These are phyloP conservation scores for Xiphophorus couchianus DNA, from an alignment of 2,113 vertebrate species.

Conservation along the genomic window DNA sequence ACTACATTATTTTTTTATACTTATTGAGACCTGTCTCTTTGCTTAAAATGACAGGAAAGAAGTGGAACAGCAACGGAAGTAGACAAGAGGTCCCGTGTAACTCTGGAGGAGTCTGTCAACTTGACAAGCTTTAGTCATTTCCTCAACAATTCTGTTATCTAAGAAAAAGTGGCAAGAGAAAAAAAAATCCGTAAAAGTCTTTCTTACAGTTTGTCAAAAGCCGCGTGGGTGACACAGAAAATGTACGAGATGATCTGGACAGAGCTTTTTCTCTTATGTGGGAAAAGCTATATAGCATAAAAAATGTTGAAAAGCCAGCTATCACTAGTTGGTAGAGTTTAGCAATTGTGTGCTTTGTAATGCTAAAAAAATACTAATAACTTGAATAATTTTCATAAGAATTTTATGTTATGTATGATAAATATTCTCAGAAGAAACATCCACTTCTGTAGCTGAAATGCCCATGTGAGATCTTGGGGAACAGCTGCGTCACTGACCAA, in stretches of 20 bases:
- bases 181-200: no score
- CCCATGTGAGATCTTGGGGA: neutral
- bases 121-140: no score
- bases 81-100: no score
- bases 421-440: neutral
- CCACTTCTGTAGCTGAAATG: neutral
- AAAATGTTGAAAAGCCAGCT: neutral
- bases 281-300: neutral
- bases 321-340: neutral
- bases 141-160: no score
- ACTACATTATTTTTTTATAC: neutral
- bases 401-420: neutral
- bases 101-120: no score
- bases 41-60: neutral
- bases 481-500: neutral
- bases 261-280: no score
- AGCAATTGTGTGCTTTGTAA: neutral
- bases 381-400: neutral
- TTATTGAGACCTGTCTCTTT: neutral
- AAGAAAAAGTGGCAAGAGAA: no score
- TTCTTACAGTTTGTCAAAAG: no score
- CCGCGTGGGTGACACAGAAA: no score
- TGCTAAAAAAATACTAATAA: neutral
- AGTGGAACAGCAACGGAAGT: no score
- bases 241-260: no score